Percentiles rank a stretch among this genome's conserved stretches.
phyloP scores from a whole-genome alignment of 2,113 vertebrate species.

The Sula dactylatra region DNA sequence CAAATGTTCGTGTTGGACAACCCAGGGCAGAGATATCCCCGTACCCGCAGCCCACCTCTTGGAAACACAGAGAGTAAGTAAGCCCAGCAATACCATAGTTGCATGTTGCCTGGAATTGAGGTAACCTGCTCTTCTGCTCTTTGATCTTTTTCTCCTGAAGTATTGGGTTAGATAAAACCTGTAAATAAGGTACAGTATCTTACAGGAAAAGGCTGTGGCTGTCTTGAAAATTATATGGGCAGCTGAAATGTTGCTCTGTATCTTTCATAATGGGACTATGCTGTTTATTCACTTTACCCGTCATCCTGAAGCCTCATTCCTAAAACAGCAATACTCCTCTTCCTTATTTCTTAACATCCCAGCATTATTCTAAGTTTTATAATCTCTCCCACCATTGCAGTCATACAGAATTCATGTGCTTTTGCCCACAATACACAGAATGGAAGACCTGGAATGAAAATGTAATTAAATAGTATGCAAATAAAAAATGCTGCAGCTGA shows the following conservation, averaged over 20 bases:
- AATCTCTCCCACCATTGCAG: not conserved
- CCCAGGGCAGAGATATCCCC: not conserved
- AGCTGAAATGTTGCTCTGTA: not conserved
- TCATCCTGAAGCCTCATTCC: not conserved
- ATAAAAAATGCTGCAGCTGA: conserved; percentile 52
- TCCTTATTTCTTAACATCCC: not conserved
- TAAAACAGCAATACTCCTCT: not conserved
- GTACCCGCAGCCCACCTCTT: not conserved
- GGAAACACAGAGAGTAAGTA: not conserved
- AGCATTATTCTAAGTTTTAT: conserved; percentile 3
- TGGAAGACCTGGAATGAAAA: conserved; percentile 35
- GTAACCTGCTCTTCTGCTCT: not conserved
- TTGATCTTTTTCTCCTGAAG: not conserved
- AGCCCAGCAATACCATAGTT: not conserved
- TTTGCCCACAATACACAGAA: not conserved
- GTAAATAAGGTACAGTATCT: not conserved
- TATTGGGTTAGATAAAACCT: not conserved
- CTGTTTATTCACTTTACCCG: not conserved
- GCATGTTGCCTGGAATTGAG: not conserved
- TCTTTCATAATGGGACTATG: not conserved
- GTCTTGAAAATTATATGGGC: not conserved
- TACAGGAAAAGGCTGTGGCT: not conserved
- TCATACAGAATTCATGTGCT: conserved; percentile 33
- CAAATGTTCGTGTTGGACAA: not conserved
- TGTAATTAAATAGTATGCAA: conserved; percentile 71